Base-by-base conservation (phyloP, 2,113 vertebrate genomes). In the Leucoraja erinaceus region DNA sequence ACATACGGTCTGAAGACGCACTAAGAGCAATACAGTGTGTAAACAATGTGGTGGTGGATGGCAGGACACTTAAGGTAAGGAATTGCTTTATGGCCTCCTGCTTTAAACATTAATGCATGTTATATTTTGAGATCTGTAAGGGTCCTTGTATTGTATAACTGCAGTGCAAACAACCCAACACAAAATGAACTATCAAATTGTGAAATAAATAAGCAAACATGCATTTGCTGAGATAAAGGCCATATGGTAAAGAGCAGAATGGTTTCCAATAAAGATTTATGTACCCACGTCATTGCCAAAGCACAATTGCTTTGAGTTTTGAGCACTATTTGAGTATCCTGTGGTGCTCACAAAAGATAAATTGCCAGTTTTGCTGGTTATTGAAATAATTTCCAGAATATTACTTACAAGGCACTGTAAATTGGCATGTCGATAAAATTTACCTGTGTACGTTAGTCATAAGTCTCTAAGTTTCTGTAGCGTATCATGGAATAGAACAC, bases 21-120 rank as follows among this genome's bases (percentile, higher is more conserved):
- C 97, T 99, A 94, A 97, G 98, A 97, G 99, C 99, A 95, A 99
- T 99, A 97, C 99, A 99, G 94, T 99, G 98, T 22, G 99, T 99
- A 94, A 99, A 99, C 97, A 99, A 99, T 93, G 99, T 99, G 94
- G 98, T 99, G 93, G 99, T 99, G 94, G 99, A 99, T 31, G 99
- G 98, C 95, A 98, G 99, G 97, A 99, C 99, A 94, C 98, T 99
- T 94, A 99, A 99, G 98, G 99, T 99, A 94, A 95, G 94, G 76
- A 54, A 70, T 18, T 31, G 74, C 22, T 72, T 79, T 68, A 31
- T 61, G 0, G 3, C 31, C 90, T 83, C 2, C 22, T 14, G 79
- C 38, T 11, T 1, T 22, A 5, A 81, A 31, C n/a, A 22, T 72
- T 72, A 18, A 5, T 72, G 70, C 70, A 72, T 63, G 28, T 7